Base-by-base conservation (phyloP, 2,113 vertebrate genomes). In the Polyodon spathula region DNA sequence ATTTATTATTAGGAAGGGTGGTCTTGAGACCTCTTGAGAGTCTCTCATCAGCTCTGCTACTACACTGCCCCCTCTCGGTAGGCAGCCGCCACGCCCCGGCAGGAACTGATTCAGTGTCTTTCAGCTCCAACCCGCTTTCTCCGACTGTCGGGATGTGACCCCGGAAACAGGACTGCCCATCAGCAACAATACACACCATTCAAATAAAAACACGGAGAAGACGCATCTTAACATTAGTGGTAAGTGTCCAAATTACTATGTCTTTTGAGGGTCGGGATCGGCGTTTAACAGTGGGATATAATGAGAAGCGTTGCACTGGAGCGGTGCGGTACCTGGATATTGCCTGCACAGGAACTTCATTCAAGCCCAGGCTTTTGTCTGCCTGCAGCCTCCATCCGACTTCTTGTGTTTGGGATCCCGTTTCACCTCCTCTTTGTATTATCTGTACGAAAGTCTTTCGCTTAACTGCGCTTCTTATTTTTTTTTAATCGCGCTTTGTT, bases 71-170 rank as follows among this genome's bases (percentile, higher is more conserved):
- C 50, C 73, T 58, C 2, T 69, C 8, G 83, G 75, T 43, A 14
- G 40, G 8, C 0, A 9, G 17, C 11, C 10, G 7, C 1, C 10
- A 3, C 6, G 42, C 38, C 53, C 14, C 42, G 51, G 44, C 51
- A 39, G 56, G 5, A 40, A 64, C 62, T 63, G 66, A 51, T n/a
- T 27, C 43, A 7, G 40, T 74, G 71, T 77, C 77, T 43, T 43
- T 75, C 75, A 74, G 62, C 77, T 72, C 66, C 64, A 52, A 46
- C 64, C 11, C 70, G 71, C 79, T 72, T 59, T 58, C 27, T 71
- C 77, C 74, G 78, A 78, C 82, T 81, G 86, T 83, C 84, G 84
- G 84, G 85, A 88, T 88, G 86, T 87, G 86, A 88, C 84, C 84
- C 85, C 85, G 85, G 84, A 88, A 27, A 88, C 83, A 83, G 83